Percentiles rank a stretch among this genome's conserved stretches.
Conservation (phyloP, 2,888 invertebrate genomes). For the Chrysomela aeneicollis region DNA sequence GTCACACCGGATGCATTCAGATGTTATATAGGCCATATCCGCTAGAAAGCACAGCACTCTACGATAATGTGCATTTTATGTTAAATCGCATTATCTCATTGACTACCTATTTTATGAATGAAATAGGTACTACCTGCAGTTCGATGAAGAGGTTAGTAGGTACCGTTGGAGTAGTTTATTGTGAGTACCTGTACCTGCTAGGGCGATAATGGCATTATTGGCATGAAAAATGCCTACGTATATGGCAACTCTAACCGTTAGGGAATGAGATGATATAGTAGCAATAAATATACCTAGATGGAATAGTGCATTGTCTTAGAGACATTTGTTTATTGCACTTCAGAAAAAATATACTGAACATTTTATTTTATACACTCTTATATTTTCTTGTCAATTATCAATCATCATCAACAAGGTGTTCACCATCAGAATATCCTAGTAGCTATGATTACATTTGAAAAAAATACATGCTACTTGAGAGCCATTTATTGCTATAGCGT, state of each 20-base stretch:
- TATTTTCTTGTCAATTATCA: too few species aligned
- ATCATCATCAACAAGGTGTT: too few species aligned
- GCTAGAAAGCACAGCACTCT: conserved; percentile 10
- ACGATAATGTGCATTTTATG: conserved; percentile 28
- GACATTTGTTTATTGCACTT: too few species aligned
- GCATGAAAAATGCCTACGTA: background rate
- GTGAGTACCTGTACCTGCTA: conserved; percentile 9
- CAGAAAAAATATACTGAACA: too few species aligned
- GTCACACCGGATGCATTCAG: conserved; percentile 39
- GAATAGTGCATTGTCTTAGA: too few species aligned
- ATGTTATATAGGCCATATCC: conserved; percentile 30
- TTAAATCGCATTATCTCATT: conserved; percentile 37
- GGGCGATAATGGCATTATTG: background rate
- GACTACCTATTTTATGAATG: conserved; percentile 35
- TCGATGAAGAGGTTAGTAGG: background rate
- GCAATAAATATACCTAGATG: too few species aligned
- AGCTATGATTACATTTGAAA: too few species aligned
- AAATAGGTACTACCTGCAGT: conserved; percentile 17
- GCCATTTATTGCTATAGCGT: too few species aligned
- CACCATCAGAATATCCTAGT: too few species aligned
- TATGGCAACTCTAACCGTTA: background rate
- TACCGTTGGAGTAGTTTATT: conserved; percentile 15
- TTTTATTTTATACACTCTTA: too few species aligned
- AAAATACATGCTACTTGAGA: too few species aligned
- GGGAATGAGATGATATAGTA: too few species aligned